A percentile compares a stretch with the other conserved stretches of the same genome.
Conservation (phyloP, 92 coral and sea anemone genomes). For the Galaxea fascicularis region DNA sequence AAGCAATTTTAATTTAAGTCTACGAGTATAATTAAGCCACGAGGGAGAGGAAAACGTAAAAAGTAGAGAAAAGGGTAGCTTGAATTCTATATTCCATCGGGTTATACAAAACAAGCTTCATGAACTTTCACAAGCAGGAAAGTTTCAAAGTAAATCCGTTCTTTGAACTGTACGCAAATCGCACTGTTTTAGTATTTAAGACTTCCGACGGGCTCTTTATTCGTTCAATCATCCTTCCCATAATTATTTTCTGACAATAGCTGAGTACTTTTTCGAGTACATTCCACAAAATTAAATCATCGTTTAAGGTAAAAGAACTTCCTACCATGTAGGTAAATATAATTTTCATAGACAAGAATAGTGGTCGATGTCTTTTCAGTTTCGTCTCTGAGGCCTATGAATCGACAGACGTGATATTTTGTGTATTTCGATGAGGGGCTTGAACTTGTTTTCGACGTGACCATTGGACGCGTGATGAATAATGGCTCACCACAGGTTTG, state of each 20-base stretch:
- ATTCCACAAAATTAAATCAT: background rate
- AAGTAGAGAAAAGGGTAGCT: too few species aligned
- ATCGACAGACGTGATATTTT: background rate
- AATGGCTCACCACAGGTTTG: slow-evolving; percentile 30
- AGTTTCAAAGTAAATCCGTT: background rate
- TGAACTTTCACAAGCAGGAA: background rate
- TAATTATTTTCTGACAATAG: background rate
- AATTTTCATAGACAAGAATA: background rate
- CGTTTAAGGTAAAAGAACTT: background rate
- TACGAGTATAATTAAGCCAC: too few species aligned
- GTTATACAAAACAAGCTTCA: background rate
- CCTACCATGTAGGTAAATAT: background rate
- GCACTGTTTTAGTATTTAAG: background rate
- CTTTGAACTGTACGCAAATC: background rate
- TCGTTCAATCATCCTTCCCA: background rate
- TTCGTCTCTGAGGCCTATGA: too few species aligned
- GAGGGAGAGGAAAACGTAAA: too few species aligned
- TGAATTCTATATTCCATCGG: background rate
- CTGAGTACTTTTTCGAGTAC: slow-evolving; percentile 3
- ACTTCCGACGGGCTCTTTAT: background rate
- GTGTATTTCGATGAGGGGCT: background rate
- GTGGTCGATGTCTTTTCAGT: background rate
- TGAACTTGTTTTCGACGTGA: background rate
- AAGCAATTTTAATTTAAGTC: too few species aligned
- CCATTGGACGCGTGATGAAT: slow-evolving; percentile 13